Evolutionary conservation across 2,797 vertebrate species (phyloP).

Genomic region (Odontamblyopus lacepedii): DNA sequence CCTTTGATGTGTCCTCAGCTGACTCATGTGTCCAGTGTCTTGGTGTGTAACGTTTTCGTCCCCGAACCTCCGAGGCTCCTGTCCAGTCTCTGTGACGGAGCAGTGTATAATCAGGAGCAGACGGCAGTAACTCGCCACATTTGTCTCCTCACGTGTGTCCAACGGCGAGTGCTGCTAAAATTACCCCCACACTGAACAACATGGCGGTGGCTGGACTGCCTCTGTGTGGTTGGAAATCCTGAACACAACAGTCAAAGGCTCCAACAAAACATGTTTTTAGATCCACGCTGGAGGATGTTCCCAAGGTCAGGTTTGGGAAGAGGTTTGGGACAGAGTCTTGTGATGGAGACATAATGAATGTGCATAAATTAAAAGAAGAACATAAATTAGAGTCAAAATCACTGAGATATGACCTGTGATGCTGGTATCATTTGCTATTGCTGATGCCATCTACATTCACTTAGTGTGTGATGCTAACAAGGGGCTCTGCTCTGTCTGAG

Average conservation of each 20-base stretch:
- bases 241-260: slow-evolving; percentile 12
- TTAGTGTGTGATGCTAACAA: no score
- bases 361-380: not conserved
- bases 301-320: not conserved
- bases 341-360: not conserved
- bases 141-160: slow-evolving; percentile 35
- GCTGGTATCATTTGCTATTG: no score
- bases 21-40: no score
- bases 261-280: slow-evolving; percentile 7
- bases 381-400: not conserved
- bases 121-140: slow-evolving; percentile 2
- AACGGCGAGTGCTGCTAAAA: slow-evolving; percentile 45
- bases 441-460: no score
- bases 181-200: slow-evolving; percentile 23
- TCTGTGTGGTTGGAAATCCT: slow-evolving; percentile 26
- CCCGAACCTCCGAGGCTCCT: not conserved
- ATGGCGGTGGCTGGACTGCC: slow-evolving; percentile 28
- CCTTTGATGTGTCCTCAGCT: no score
- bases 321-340: not conserved
- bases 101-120: not conserved
- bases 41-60: not conserved
- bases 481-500: no score
- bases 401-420: no score
- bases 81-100: not conserved
- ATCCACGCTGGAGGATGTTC: not conserved